Percentiles rank a stretch among this genome's conserved stretches.
Conservation (phyloP, 2,113 vertebrate species). For the Ptilorrhoa leucosticta region DNA sequence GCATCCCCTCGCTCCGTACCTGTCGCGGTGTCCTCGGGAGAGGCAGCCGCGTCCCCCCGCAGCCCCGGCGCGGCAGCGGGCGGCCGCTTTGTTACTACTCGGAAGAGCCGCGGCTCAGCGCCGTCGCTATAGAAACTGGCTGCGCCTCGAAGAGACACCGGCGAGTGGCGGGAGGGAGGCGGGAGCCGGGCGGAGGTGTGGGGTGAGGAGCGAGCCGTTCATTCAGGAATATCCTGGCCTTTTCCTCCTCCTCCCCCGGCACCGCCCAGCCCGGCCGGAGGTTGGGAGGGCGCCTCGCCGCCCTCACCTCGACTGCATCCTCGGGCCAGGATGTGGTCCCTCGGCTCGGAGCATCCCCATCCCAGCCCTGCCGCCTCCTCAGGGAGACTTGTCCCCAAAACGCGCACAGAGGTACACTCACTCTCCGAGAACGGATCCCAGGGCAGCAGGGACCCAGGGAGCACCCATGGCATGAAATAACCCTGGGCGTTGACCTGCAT, state of each 20-base stretch:
- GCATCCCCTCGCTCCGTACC: not conserved
- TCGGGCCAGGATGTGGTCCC: too few relatives aligned
- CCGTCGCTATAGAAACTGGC: conserved; percentile 68
- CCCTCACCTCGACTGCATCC: not conserved
- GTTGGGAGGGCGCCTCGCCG: not conserved
- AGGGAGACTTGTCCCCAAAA: not conserved
- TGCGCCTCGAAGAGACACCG: conserved; percentile 15
- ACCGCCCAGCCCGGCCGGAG: not conserved
- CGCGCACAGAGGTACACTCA: accelerated
- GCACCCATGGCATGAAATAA: not conserved
- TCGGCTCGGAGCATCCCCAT: not conserved
- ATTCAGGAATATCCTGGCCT: conserved; percentile 32
- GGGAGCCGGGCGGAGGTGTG: not conserved
- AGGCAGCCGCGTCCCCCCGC: not conserved
- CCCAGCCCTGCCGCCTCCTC: not conserved
- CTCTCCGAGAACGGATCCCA: not conserved
- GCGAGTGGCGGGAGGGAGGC: conserved; percentile 19
- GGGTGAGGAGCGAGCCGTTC: not conserved
- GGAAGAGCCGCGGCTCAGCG: conserved; percentile 27
- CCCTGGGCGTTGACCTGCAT: accelerated
- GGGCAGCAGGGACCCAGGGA: not conserved
- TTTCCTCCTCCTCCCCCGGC: not conserved
- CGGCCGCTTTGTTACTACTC: conserved; percentile 57
- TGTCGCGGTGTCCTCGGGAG: not conserved
- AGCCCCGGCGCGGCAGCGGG: not conserved